Percentiles rank a stretch among this genome's conserved stretches.
phyloP scores from a whole-genome alignment of 2,888 invertebrate genomes.

The Drosophila austrosaltans region DNA sequence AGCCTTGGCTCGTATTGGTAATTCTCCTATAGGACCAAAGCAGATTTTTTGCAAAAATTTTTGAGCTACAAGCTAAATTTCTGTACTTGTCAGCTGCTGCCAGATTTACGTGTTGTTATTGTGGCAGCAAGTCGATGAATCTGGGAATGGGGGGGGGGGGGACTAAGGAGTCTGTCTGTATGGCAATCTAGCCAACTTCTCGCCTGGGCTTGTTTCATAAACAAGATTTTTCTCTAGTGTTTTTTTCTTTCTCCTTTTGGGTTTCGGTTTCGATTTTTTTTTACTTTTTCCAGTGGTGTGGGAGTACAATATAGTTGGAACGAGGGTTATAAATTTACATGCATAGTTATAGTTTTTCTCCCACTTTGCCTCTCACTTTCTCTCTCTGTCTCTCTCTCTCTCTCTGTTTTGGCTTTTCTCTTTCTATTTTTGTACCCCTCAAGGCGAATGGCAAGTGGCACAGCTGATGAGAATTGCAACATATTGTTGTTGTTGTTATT shows the following conservation, averaged over 20 bases:
- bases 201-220: slow-evolving; percentile 62
- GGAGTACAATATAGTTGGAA: slow-evolving; percentile 12
- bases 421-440: slow-evolving; percentile 14
- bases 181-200: slow-evolving; percentile 37
- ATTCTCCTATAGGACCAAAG: slow-evolving; percentile 4
- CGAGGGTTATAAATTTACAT: slow-evolving; percentile 66
- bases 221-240: slow-evolving; percentile 49
- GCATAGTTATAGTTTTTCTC: slow-evolving; percentile 42
- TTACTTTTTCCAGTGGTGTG: neutral
- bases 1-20: neutral
- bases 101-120: slow-evolving; percentile 72
- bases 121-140: slow-evolving; percentile 31
- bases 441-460: slow-evolving; percentile 37
- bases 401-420: neutral
- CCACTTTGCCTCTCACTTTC: slow-evolving; percentile 8
- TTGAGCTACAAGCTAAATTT: slow-evolving; percentile 61
- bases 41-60: slow-evolving; percentile 29
- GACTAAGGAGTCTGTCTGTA: neutral
- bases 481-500: slow-evolving; percentile 54
- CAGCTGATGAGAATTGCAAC: slow-evolving; percentile 60
- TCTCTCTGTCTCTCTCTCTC: neutral
- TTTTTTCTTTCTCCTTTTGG: slow-evolving; percentile 19
- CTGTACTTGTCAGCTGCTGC: slow-evolving; percentile 75
- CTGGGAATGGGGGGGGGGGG: neutral
- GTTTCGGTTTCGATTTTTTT: neutral